Conservation (phyloP, 2,888 invertebrate genomes). For the Sarcophaga rosellei region DNA sequence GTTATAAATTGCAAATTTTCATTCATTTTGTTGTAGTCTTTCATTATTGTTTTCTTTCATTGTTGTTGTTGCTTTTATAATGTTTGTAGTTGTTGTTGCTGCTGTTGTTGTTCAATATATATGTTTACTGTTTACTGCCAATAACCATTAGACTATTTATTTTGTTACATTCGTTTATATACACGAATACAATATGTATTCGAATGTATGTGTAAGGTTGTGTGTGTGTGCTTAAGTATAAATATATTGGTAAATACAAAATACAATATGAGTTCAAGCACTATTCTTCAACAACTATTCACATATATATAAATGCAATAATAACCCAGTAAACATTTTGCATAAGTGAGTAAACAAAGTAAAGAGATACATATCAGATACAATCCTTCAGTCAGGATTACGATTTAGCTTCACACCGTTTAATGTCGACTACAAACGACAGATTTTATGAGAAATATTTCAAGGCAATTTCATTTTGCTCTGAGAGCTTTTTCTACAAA, state of each 20-base stretch:
- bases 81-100: background rate
- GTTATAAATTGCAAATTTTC: constrained; percentile 62
- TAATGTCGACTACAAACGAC: too few species aligned
- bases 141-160: constrained; percentile 61
- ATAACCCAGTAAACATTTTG: background rate
- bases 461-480: too few species aligned
- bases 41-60: background rate
- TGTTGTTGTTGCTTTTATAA: constrained; percentile 36
- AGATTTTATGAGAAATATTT: too few species aligned
- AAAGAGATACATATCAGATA: too few species aligned
- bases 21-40: constrained; percentile 26
- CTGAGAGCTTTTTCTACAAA: too few species aligned
- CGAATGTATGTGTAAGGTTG: background rate
- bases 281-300: constrained; percentile 14
- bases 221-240: background rate
- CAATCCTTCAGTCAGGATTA: too few species aligned
- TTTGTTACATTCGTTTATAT: constrained; percentile 9
- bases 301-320: background rate
- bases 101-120: background rate
- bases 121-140: constrained; percentile 53
- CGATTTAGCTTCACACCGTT: too few species aligned
- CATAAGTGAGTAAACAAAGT: background rate
- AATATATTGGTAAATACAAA: constrained; percentile 7
- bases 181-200: background rate
- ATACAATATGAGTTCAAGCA: constrained; percentile 22